Evolutionary conservation across 2,888 invertebrate genomes (phyloP).

Genomic region (Pegoplata infirma): DNA sequence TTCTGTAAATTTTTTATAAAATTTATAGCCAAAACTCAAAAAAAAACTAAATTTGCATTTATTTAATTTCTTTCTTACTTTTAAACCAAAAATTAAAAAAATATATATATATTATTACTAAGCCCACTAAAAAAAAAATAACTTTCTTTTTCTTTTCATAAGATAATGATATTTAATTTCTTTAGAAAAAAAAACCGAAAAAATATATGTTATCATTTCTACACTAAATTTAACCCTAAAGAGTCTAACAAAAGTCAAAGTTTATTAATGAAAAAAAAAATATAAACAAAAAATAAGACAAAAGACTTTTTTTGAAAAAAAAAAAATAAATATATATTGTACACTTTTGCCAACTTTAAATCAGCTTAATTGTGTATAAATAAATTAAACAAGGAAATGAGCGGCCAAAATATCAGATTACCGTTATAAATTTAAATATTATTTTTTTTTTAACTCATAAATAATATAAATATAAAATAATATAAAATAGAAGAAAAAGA

Average conservation of each 20-base stretch:
- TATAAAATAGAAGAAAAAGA: not conserved
- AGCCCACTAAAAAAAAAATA: not conserved
- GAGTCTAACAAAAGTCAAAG: slow-evolving; percentile 24
- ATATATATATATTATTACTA: no score
- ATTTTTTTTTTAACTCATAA: slow-evolving; percentile 9
- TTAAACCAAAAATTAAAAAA: not conserved
- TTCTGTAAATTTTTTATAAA: no score
- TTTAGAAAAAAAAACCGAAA: not conserved
- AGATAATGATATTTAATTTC: slow-evolving; percentile 22
- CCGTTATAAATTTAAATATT: slow-evolving; percentile 26
- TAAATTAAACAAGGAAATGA: slow-evolving; percentile 33
- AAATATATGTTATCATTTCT: slow-evolving; percentile 15
- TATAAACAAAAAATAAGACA: not conserved
- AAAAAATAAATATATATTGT: not conserved
- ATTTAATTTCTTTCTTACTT: not conserved
- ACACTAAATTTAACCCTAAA: slow-evolving; percentile 22
- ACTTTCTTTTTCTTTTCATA: slow-evolving; percentile 19
- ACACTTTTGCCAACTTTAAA: slow-evolving; percentile 10
- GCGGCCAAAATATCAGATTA: slow-evolving; percentile 27
- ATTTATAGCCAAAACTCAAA: no score
- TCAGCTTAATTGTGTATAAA: not conserved
- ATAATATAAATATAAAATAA: not conserved
- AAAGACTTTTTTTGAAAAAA: not conserved
- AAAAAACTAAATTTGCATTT: not conserved
- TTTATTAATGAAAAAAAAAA: slow-evolving; percentile 7